Percentiles rank a stretch among this genome's conserved stretches.
These are phyloP conservation scores for Dolichomitus sp. DNA, from an alignment of 2,888 invertebrate species.

Conservation along the genomic window DNA sequence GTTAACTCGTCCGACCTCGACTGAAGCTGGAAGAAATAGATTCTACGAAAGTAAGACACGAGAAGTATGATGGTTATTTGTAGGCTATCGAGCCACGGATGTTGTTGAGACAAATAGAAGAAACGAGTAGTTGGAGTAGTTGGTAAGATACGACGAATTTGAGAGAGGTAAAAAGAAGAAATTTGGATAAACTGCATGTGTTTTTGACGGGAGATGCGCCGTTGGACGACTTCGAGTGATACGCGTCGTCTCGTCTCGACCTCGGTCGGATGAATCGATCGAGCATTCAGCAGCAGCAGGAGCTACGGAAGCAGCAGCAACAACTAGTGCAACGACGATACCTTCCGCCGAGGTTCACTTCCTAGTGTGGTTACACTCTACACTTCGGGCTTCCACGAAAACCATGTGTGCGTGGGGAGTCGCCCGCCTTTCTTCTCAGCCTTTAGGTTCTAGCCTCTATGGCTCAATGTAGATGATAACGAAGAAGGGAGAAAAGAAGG, in stretches of 20 bases:
- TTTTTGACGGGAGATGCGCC: conserved; percentile 44
- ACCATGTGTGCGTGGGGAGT: conserved; percentile 2
- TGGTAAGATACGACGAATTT: not conserved
- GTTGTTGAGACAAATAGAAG: not conserved
- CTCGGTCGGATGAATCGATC: conserved; percentile 59
- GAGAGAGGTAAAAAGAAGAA: not conserved
- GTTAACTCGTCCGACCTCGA: conserved; percentile 14
- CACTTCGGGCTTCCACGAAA: conserved; percentile 4
- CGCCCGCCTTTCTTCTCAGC: conserved; percentile 1
- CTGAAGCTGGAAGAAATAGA: conserved; percentile 11
- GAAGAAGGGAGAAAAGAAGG: conserved; percentile 10
- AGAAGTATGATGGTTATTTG: not conserved
- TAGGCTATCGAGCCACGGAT: not conserved
- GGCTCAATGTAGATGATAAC: conserved; percentile 7
- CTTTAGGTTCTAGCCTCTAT: conserved; percentile 8
- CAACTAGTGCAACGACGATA: conserved; percentile 27
- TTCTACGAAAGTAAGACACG: not conserved
- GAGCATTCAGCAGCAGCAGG: conserved; percentile 47
- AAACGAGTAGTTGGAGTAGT: not conserved
- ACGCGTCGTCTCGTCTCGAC: conserved; percentile 52
- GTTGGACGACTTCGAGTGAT: conserved; percentile 44
- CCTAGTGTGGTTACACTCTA: not conserved
- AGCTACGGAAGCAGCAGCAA: conserved; percentile 27
- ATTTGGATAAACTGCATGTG: conserved; percentile 10
- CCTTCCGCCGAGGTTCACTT: conserved; percentile 3